Conservation (phyloP, 2,113 vertebrate species). For the Campylomormyrus numenius region DNA sequence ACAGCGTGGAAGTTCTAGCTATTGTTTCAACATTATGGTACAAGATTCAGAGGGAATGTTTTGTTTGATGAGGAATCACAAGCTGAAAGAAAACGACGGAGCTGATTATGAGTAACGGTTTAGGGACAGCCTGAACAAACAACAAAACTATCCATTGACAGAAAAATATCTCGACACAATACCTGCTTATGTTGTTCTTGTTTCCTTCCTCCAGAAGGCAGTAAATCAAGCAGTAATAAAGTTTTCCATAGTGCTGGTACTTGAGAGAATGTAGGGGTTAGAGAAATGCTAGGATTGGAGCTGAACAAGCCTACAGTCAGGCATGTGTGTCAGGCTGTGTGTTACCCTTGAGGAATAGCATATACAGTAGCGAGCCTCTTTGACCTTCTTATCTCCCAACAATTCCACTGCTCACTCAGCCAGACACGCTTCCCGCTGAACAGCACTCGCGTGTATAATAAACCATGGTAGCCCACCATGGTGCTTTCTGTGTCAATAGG, state of each 20-base stretch:
- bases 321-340: background rate
- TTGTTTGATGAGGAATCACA: background rate
- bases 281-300: background rate
- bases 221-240: background rate
- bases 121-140: background rate
- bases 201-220: background rate
- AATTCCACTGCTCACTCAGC: background rate
- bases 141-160: background rate
- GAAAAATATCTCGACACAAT: background rate
- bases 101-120: background rate
- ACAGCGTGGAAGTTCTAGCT: background rate
- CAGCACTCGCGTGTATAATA: background rate
- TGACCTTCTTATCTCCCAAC: background rate
- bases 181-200: background rate
- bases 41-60: background rate
- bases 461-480: background rate
- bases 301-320: background rate
- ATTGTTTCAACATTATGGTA: background rate
- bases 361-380: background rate
- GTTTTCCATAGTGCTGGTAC: background rate
- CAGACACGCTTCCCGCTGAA: background rate
- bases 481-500: background rate
- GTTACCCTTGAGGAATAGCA: background rate
- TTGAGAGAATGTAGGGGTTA: background rate
- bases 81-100: background rate